Evolutionary conservation across 2,888 invertebrate species (phyloP), one percentile per base, ranked within the genome.

Genomic region (Ochropleura plecta): DNA sequence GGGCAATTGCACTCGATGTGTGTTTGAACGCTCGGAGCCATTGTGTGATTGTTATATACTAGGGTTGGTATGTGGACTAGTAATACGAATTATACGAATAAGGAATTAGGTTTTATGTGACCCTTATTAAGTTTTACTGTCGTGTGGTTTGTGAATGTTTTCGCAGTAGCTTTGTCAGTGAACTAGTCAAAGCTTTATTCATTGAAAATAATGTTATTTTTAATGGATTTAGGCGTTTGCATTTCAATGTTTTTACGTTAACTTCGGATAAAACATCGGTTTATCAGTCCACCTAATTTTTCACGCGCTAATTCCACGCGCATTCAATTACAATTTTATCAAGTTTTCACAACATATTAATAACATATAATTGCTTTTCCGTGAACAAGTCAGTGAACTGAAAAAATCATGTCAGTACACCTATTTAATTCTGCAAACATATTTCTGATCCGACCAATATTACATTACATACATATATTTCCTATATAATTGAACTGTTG

Each of bases 1-100:
- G 65, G 72, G 70, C 72, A 79, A 83, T 83, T 82, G 81, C 83
- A 79, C 71, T 70, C 68, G 63, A 84, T 82, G 79, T 70, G 62
- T 78, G 78, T 82, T 82, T 75, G 79, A 73, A 70, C 71, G 62
- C 73, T 62, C 62, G 57, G 72, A 42, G 62, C 70, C 40, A 62
- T 79, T 82, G 67, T 72, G 53, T 75, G 70, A 73, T 60, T 72
- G 83, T 73, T 55, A 64, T 48, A 44, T 48, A 60, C 59, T 82
- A 70, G 59, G 59, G 63, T 30, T 71, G 68, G 46, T n/a, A 40
- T 57, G 20, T n/a, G 49, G 14, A 30, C 44, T 63, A 30, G 40
- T 70, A 40, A 65, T 69, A 42, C 55, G 78, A 67, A 70, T 68
- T 46, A 64, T 66, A 10, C 30, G 40, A 55, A n/a, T 71, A 49